These are phyloP conservation scores for Reticulitermes lucifugus DNA, from an alignment of 2,888 invertebrate species.

Conservation along the genomic window DNA sequence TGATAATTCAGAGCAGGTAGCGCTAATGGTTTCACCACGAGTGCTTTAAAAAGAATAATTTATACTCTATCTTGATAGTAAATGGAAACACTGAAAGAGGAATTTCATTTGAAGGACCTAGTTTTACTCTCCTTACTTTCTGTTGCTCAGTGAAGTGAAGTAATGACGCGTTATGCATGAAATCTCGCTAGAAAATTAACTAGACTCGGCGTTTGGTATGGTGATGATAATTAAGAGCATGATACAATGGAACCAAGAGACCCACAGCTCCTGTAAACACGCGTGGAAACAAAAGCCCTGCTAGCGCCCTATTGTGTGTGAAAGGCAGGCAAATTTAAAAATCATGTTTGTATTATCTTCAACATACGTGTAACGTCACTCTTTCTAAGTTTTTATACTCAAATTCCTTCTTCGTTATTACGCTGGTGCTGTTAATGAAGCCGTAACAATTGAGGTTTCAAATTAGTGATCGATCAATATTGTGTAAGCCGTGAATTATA, in stretches of 20 bases:
- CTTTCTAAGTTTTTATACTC: background rate
- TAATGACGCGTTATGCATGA: background rate
- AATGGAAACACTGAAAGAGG: too few relatives aligned
- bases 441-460: slow-evolving; percentile 18
- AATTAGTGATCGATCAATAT: background rate
- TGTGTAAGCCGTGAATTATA: background rate
- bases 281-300: background rate
- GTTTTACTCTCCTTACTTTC: background rate
- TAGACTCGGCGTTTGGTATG: background rate
- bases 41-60: too few relatives aligned
- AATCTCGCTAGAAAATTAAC: slow-evolving; percentile 10
- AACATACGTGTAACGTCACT: background rate
- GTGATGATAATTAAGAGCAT: slow-evolving; percentile 1
- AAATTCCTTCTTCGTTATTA: background rate
- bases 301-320: background rate
- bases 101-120: too few relatives aligned
- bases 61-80: too few relatives aligned
- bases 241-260: background rate
- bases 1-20: too few relatives aligned
- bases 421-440: background rate
- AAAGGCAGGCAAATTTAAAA: background rate
- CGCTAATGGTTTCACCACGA: too few relatives aligned
- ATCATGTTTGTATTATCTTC: background rate
- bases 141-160: too few relatives aligned
- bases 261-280: background rate